Evolutionary conservation across 2,888 invertebrate species (phyloP).

Genomic region (Taphrorychus bicolor): DNA sequence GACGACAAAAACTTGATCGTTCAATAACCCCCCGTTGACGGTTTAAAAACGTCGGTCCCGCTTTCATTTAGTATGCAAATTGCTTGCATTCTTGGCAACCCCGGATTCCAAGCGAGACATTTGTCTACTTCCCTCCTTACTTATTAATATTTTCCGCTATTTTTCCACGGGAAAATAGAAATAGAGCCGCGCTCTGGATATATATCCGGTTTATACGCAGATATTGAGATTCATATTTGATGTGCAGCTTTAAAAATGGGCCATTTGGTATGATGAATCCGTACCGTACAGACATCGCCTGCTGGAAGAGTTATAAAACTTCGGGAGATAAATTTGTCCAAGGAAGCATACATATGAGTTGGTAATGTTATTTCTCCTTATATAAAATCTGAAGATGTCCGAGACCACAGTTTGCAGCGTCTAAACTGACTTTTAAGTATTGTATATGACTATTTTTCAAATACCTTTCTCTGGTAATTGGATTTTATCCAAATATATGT

Average conservation of each 20-base stretch:
- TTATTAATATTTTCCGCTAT: conserved; percentile 21
- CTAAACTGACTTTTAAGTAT: too few relatives aligned
- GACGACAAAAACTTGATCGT: not conserved
- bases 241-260: not conserved
- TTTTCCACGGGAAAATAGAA: not conserved
- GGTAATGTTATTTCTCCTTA: too few relatives aligned
- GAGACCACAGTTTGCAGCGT: too few relatives aligned
- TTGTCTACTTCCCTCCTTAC: conserved; percentile 26
- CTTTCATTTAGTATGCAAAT: conserved; percentile 35
- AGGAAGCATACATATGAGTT: too few relatives aligned
- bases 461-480: too few relatives aligned
- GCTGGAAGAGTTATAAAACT: not conserved
- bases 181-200: not conserved
- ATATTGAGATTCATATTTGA: not conserved
- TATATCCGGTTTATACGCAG: not conserved
- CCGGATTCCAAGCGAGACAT: conserved; percentile 16
- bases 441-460: too few relatives aligned
- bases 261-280: not conserved
- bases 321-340: too few relatives aligned
- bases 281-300: not conserved
- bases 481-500: too few relatives aligned
- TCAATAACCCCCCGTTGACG: conserved; percentile 13
- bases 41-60: conserved; percentile 10
- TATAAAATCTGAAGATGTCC: not conserved
- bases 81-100: conserved; percentile 20